These are phyloP conservation scores for Caretta caretta DNA, from an alignment of 2,113 vertebrate genomes.

Conservation along the genomic window DNA sequence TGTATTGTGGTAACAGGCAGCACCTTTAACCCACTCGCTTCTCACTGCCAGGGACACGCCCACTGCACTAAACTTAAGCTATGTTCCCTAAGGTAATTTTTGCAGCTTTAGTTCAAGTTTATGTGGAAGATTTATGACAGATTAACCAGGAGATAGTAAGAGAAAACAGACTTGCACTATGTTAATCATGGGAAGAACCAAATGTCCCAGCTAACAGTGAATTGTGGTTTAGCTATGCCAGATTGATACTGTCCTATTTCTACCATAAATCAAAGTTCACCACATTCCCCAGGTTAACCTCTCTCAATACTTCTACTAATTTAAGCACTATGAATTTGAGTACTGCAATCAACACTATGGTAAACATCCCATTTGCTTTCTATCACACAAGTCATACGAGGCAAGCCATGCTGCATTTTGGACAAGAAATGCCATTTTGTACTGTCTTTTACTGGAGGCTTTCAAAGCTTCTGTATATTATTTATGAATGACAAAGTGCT, in stretches of 20 bases:
- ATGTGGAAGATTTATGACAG: not conserved
- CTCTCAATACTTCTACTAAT: not conserved
- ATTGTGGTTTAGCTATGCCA: not conserved
- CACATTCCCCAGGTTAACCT: not conserved
- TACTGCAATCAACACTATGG: not conserved
- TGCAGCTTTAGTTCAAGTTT: not conserved
- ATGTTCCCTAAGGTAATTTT: not conserved
- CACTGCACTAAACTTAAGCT: not conserved
- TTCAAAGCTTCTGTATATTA: not conserved
- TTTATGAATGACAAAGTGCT: not conserved
- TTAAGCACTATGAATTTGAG: not conserved
- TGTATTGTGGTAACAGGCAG: not conserved
- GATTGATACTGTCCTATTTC: not conserved
- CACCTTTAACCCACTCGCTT: not conserved
- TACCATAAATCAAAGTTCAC: not conserved
- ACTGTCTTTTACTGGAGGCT: not conserved
- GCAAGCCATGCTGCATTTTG: not conserved
- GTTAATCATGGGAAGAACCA: not conserved
- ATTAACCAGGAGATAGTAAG: not conserved
- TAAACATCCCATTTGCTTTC: conserved; percentile 1
- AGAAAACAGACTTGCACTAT: not conserved
- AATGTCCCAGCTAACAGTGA: not conserved
- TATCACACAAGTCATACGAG: not conserved
- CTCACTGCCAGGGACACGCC: not conserved
- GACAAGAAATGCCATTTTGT: not conserved